Conservation (phyloP, 1,140 invertebrate genomes). For the Euwallacea fornicatus region DNA sequence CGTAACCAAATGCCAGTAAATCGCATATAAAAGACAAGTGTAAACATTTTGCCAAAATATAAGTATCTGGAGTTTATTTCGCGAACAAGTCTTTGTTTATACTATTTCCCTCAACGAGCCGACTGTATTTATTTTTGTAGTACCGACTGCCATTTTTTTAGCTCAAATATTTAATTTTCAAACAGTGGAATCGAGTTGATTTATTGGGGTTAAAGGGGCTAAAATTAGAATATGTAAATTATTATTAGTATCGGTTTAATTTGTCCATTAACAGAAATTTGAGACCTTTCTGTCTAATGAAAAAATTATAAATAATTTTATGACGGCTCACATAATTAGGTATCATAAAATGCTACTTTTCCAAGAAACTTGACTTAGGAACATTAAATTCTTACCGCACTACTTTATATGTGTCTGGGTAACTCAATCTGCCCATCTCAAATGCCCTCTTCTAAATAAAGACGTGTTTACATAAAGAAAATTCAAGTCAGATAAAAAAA, state of each 20-base stretch:
- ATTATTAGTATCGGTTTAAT: too few relatives aligned
- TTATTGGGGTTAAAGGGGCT: background rate
- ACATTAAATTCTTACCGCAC: too few relatives aligned
- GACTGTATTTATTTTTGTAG: slow-evolving; percentile 12
- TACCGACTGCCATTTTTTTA: background rate
- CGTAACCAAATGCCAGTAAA: background rate
- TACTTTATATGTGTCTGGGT: background rate
- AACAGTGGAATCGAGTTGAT: background rate
- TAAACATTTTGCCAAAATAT: background rate
- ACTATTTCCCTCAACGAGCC: slow-evolving; percentile 5
- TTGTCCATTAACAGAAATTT: too few relatives aligned
- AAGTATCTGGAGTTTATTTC: background rate
- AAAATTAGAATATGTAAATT: background rate
- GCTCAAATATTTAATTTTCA: slow-evolving; percentile 13
- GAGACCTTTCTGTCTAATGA: too few relatives aligned
- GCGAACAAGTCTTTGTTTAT: slow-evolving; percentile 6
- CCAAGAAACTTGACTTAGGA: too few relatives aligned
- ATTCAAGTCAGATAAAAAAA: background rate
- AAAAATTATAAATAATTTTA: too few relatives aligned
- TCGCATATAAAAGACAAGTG: background rate
- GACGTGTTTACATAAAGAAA: background rate
- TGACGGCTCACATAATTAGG: too few relatives aligned
- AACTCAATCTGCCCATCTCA: background rate
- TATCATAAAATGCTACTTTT: too few relatives aligned
- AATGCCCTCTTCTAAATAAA: slow-evolving; percentile 1